phyloP scores from a whole-genome alignment of 2,113 vertebrate genomes.

The Dasyprocta punctata region DNA sequence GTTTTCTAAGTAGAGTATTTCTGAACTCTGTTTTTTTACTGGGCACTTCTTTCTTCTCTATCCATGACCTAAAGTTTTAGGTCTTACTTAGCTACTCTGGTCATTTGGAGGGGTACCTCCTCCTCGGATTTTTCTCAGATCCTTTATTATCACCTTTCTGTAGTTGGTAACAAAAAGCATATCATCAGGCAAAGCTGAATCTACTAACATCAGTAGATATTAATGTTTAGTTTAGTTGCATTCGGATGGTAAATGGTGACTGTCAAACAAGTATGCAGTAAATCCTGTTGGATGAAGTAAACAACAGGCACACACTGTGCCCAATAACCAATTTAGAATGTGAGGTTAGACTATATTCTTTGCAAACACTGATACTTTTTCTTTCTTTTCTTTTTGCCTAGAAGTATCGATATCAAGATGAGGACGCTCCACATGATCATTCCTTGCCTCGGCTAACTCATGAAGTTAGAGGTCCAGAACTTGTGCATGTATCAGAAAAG shows the following conservation, averaged over 20 bases:
- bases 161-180: background rate
- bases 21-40: background rate
- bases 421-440: constrained; percentile 93
- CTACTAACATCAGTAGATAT: background rate
- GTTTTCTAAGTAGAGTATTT: background rate
- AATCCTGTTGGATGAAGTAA: background rate
- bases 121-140: background rate
- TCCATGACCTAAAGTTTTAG: background rate
- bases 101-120: background rate
- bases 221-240: background rate
- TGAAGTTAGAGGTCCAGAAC: constrained; percentile 94
- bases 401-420: constrained; percentile 98
- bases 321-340: background rate
- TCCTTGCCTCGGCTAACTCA: constrained; percentile 94
- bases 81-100: background rate
- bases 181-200: background rate
- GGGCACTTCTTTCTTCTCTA: background rate
- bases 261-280: background rate
- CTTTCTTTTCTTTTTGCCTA: constrained; percentile 67
- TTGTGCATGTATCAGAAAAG: constrained; percentile 97
- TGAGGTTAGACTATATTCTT: background rate
- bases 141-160: background rate
- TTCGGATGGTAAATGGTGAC: background rate
- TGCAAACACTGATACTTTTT: constrained; percentile 14
- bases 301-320: fast-evolving